A percentile compares a stretch with the other conserved stretches of the same genome.
Conservation (phyloP, 2,113 vertebrate species). For the Xenotilapia longispinis region DNA sequence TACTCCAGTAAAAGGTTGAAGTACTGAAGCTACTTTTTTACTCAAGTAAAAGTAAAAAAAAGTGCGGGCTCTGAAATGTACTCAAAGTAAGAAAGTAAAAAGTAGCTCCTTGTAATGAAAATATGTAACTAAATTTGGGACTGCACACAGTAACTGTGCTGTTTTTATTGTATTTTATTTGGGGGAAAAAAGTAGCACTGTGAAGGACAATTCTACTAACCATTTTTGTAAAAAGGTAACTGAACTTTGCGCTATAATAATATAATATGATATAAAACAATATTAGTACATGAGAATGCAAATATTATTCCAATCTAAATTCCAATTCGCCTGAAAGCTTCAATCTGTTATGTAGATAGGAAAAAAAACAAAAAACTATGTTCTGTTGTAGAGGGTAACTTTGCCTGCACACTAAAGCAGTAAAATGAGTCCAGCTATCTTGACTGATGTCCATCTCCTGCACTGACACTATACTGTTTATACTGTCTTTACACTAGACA, state of each 20-base stretch:
- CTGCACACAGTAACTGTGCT: neutral
- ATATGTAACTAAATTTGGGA: neutral
- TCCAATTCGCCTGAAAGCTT: neutral
- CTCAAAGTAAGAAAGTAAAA: neutral
- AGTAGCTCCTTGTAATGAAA: neutral
- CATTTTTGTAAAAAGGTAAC: neutral
- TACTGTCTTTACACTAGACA: neutral
- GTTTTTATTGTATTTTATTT: neutral
- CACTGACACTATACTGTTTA: neutral
- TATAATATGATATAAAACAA: neutral
- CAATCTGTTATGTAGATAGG: neutral
- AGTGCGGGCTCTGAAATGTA: neutral
- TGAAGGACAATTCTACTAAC: neutral
- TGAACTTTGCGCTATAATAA: neutral
- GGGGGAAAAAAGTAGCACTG: rapidly evolving
- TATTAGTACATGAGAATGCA: neutral
- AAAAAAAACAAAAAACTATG: neutral
- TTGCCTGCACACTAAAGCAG: neutral
- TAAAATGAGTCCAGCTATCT: neutral
- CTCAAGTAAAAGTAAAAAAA: neutral
- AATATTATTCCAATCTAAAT: neutral
- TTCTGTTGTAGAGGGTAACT: neutral
- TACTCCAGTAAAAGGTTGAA: neutral
- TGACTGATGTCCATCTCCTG: neutral
- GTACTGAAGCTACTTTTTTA: neutral